Conservation (phyloP, 30 jellyfish, hydroid and myxozoan genomes). For the Turritopsis dohrnii region DNA sequence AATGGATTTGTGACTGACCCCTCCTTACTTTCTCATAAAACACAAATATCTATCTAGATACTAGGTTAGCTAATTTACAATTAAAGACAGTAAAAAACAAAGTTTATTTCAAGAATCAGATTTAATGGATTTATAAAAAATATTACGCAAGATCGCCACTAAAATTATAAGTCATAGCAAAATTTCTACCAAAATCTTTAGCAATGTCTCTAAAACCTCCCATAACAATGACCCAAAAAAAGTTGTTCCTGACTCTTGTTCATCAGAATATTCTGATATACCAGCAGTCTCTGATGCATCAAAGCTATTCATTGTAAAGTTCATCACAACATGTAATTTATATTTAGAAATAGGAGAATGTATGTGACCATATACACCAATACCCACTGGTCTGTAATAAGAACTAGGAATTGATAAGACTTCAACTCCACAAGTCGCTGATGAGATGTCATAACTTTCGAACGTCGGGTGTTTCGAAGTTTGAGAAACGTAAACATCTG, state of each 20-base stretch:
- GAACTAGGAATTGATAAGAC: slow-evolving; percentile 55
- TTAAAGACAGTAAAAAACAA: too few relatives aligned
- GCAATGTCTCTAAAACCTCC: slow-evolving; percentile 21
- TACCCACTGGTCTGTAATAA: slow-evolving; percentile 58
- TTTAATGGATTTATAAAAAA: background rate
- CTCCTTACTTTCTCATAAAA: too few relatives aligned
- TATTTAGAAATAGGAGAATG: slow-evolving; percentile 49
- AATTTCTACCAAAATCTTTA: slow-evolving; percentile 21
- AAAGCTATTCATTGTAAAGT: slow-evolving; percentile 32
- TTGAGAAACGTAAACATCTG: slow-evolving; percentile 70
- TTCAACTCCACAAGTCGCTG: slow-evolving; percentile 83
- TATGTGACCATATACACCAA: slow-evolving; percentile 77
- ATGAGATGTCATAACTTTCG: slow-evolving; percentile 63
- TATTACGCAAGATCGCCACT: background rate
- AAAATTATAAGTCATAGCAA: background rate
- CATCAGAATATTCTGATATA: background rate
- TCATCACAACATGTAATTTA: slow-evolving; percentile 50
- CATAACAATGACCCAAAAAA: slow-evolving; percentile 12
- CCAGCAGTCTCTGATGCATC: background rate
- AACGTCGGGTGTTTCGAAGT: slow-evolving; percentile 43
- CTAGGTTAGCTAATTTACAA: too few relatives aligned
- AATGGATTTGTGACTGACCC: too few relatives aligned
- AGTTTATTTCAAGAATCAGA: too few relatives aligned
- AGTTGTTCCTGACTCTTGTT: slow-evolving; percentile 4
- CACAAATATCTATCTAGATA: too few relatives aligned